Conservation (phyloP, 2,888 invertebrate species). For the Melanargia galathea region DNA sequence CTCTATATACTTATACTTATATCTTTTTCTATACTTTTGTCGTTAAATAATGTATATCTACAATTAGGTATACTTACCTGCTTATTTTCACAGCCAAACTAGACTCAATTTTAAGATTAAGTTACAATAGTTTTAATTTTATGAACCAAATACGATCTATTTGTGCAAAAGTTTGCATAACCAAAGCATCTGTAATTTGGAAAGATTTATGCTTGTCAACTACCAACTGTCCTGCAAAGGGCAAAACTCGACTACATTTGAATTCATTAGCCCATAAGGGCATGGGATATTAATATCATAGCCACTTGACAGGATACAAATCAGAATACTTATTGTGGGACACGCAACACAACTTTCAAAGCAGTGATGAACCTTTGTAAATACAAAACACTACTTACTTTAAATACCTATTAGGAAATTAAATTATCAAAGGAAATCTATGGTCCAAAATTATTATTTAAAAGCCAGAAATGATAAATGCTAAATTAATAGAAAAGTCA, state of each 20-base stretch:
- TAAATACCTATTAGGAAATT: too few species aligned
- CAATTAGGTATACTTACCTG: too few species aligned
- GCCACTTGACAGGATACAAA: slow-evolving; percentile 24
- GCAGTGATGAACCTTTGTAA: slow-evolving; percentile 12
- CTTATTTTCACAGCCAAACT: neutral
- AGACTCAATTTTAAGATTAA: neutral
- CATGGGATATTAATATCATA: slow-evolving; percentile 33
- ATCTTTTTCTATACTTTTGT: too few species aligned
- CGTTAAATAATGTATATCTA: too few species aligned
- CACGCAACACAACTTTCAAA: neutral
- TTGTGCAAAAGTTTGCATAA: slow-evolving; percentile 18
- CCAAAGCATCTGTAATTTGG: slow-evolving; percentile 34
- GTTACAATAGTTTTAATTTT: too few species aligned
- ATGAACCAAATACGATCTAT: slow-evolving; percentile 5
- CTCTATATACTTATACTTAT: too few species aligned
- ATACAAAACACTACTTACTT: neutral
- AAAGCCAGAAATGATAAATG: too few species aligned
- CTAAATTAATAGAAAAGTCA: too few species aligned
- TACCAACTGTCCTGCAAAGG: slow-evolving; percentile 43
- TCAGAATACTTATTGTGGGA: slow-evolving; percentile 15
- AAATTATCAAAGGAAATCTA: too few species aligned
- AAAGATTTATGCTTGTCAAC: slow-evolving; percentile 44
- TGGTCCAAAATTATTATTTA: too few species aligned
- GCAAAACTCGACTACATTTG: slow-evolving; percentile 46
- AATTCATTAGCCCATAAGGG: slow-evolving; percentile 46